Conservation (phyloP, 2,113 vertebrate species). For the Dasyornis broadbenti region DNA sequence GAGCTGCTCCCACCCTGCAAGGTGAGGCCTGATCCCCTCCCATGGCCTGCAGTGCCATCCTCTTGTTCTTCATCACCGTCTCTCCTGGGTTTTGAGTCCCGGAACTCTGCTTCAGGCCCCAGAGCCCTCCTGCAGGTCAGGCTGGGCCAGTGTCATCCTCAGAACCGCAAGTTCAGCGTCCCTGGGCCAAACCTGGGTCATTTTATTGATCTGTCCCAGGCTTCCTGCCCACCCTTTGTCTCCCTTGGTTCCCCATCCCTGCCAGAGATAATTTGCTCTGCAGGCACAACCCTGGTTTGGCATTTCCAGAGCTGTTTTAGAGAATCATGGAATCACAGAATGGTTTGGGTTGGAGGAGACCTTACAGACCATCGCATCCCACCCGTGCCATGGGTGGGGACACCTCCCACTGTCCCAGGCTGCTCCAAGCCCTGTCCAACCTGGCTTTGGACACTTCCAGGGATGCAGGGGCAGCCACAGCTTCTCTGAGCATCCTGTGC, state of each 20-base stretch:
- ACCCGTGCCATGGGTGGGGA: neutral
- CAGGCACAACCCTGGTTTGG: neutral
- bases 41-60: neutral
- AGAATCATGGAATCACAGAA: rapidly evolving
- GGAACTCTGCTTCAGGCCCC: neutral
- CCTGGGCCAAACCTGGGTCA: neutral
- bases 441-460: neutral
- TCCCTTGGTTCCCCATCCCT: neutral
- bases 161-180: neutral
- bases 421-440: neutral
- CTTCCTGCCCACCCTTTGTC: neutral
- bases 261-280: neutral
- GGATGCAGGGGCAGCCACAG: neutral
- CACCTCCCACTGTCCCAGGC: rapidly evolving
- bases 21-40: neutral
- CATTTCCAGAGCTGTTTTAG: neutral
- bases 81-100: neutral
- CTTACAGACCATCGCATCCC: neutral
- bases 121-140: neutral
- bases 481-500: too few relatives aligned
- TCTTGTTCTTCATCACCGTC: neutral
- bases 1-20: neutral
- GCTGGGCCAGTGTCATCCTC: neutral
- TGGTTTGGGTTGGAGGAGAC: too few relatives aligned
- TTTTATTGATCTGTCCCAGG: neutral